A percentile compares a stretch with the other conserved stretches of the same genome.
Evolutionary conservation across 2,888 invertebrate genomes (phyloP).

Genomic region (Diarsia rubi): DNA sequence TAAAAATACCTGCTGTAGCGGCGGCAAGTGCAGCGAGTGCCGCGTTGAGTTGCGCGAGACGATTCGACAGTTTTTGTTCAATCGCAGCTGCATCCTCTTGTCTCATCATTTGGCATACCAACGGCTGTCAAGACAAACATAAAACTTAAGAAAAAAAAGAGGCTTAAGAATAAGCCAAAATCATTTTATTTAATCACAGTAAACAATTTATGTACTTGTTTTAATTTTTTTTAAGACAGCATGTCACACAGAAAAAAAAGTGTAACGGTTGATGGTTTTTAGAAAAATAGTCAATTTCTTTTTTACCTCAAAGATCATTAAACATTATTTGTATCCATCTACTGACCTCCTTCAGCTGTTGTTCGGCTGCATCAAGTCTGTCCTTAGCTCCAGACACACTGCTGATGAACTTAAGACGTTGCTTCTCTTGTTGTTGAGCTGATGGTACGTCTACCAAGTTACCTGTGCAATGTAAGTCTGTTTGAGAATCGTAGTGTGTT

Average conservation of each 20-base stretch:
- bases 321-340: background rate
- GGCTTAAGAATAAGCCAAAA: background rate
- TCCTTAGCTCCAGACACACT: slow-evolving; percentile 64
- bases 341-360: slow-evolving; percentile 65
- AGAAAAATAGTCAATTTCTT: too few species aligned
- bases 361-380: slow-evolving; percentile 64
- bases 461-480: background rate
- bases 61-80: slow-evolving; percentile 54
- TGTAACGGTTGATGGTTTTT: too few species aligned
- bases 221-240: too few species aligned
- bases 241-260: too few species aligned
- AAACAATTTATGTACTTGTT: too few species aligned
- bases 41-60: slow-evolving; percentile 69
- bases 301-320: background rate
- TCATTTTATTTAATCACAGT: background rate
- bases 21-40: slow-evolving; percentile 69
- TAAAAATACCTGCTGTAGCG: slow-evolving; percentile 37
- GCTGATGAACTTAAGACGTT: slow-evolving; percentile 70
- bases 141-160: background rate
- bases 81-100: slow-evolving; percentile 52
- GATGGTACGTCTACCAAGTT: background rate
- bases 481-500: background rate
- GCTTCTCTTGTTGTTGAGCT: slow-evolving; percentile 54
- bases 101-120: slow-evolving; percentile 41
- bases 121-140: slow-evolving; percentile 1